Conservation (phyloP, 2,113 vertebrate species). For the Psilopsiagon aurifrons region DNA sequence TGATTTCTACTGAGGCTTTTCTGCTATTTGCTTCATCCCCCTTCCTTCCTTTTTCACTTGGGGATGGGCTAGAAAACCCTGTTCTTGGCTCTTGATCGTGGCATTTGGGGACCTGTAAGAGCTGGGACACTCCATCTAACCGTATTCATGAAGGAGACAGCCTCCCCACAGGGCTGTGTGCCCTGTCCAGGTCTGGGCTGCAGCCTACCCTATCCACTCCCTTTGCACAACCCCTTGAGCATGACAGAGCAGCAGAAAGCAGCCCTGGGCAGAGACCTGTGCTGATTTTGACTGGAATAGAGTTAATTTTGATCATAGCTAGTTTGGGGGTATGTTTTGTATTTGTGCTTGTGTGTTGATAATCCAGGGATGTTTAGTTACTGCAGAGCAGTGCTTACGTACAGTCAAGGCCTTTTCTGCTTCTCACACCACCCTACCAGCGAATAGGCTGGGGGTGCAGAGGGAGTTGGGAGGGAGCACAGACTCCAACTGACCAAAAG, state of each 20-base stretch:
- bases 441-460: background rate
- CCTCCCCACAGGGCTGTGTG: fast-evolving
- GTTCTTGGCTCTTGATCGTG: background rate
- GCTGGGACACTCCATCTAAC: background rate
- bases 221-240: background rate
- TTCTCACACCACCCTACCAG: background rate
- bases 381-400: background rate
- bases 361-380: background rate
- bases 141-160: background rate
- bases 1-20: background rate
- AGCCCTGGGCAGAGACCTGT: background rate
- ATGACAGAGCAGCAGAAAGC: background rate
- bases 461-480: background rate
- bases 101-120: background rate
- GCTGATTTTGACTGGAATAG: background rate
- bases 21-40: background rate
- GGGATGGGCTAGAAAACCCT: background rate
- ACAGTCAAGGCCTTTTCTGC: background rate
- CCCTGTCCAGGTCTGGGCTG: background rate
- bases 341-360: background rate
- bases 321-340: background rate
- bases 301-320: background rate
- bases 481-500: background rate
- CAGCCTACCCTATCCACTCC: background rate
- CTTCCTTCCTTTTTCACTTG: background rate